Base-by-base conservation (phyloP, 2,797 vertebrate species). In the Parotocinclus haroldoi region DNA sequence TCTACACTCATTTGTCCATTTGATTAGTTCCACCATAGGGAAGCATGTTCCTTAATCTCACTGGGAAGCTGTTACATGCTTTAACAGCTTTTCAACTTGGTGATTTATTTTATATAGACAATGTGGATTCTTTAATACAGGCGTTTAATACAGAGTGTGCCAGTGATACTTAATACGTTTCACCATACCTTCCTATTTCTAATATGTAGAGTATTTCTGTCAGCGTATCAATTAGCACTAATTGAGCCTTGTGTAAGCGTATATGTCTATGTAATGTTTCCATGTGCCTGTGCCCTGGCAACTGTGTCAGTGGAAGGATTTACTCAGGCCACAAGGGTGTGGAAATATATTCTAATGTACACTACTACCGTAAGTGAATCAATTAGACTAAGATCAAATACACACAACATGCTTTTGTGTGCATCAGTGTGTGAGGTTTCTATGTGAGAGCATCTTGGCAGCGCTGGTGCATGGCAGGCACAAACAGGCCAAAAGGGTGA, bases 381-480 rank as follows among this genome's bases (percentile, higher is more conserved):
- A 57, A 16, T 63, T 19, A 44, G 17, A 3, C 9, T 36, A 36
- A 18, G 50, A 45, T 54, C 40, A 61, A 39, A 61, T 50, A 38
- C 37, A 10, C 7, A 17, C 10, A 38, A 10, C 59, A 51, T 40
- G 11, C 36, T n/a, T 7, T 27, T 27, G 63, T 59, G 63, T 9
- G 54, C 60, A 52, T 64, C 51, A 55, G 45, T 40, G 9, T 59
- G 44, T 4, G 27, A n/a, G 38, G 58, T 64, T 66, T 61, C 63
- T 50, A 58, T 60, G 51, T 63, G 50, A 63, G 19, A 64, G 68
- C 60, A 66, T 52, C 46, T 63, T 58, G 55, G 45, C 39, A 55
- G 19, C 63, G 72, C 45, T 65, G 58, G 73, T 2, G 59, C 55
- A 37, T 75, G 70, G 59, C 67, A 72, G 74, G 48, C 39, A 37